Evolutionary conservation across 2,113 vertebrate species (phyloP).

Genomic region (Seriola quinqueradiata): DNA sequence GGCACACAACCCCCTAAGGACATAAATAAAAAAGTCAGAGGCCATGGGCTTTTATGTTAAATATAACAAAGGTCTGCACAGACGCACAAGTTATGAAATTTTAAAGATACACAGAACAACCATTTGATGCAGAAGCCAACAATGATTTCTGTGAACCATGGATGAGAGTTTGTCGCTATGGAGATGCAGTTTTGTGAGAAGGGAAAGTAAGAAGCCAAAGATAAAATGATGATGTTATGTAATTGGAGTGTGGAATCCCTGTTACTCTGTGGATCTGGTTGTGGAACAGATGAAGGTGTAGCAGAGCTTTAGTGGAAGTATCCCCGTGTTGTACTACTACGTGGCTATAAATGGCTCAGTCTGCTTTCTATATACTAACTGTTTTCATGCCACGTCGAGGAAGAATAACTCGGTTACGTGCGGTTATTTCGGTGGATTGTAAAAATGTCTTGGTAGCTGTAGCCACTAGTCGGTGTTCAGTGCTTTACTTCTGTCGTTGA

Average conservation of each 20-base stretch:
- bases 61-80: slow-evolving; percentile 51
- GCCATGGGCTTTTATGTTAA: slow-evolving; percentile 57
- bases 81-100: slow-evolving; percentile 44
- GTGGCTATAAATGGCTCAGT: slow-evolving; percentile 32
- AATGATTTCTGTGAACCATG: slow-evolving; percentile 37
- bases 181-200: slow-evolving; percentile 50
- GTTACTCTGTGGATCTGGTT: slow-evolving; percentile 23
- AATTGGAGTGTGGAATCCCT: slow-evolving; percentile 40
- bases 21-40: slow-evolving; percentile 60
- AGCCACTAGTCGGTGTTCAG: slow-evolving; percentile 18
- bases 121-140: slow-evolving; percentile 57
- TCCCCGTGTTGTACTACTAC: slow-evolving; percentile 28
- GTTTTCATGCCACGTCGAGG: background rate
- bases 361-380: slow-evolving; percentile 5
- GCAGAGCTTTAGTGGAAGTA: slow-evolving; percentile 29
- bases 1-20: slow-evolving; percentile 22
- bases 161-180: slow-evolving; percentile 54
- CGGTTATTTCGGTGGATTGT: slow-evolving; percentile 29
- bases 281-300: slow-evolving; percentile 44
- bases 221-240: slow-evolving; percentile 55
- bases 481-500: slow-evolving; percentile 19
- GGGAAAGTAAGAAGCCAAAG: slow-evolving; percentile 5
- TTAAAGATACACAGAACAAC: slow-evolving; percentile 66
- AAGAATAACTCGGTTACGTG: slow-evolving; percentile 2
- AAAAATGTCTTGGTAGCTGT: slow-evolving; percentile 21